phyloP scores from a whole-genome alignment of 2,888 invertebrate genomes.

The Zaprionus bogoriensis region DNA sequence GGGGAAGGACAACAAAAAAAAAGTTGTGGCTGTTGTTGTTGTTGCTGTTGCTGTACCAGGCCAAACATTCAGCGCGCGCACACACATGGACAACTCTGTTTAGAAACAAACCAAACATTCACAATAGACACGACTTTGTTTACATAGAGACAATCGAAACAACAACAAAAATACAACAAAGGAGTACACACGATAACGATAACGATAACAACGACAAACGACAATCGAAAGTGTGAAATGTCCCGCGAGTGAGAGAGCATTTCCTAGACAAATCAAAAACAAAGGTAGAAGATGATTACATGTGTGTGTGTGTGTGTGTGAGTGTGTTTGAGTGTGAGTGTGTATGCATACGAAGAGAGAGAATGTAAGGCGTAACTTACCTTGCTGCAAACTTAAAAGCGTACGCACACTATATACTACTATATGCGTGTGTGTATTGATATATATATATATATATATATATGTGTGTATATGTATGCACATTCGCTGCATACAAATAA shows the following conservation, averaged over 20 bases:
- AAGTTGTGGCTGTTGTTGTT: not conserved
- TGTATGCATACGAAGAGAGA: slow-evolving; percentile 43
- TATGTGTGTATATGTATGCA: slow-evolving; percentile 14
- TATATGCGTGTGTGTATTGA: not conserved
- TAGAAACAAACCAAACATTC: not conserved
- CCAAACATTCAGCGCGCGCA: slow-evolving; percentile 11
- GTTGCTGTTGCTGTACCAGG: slow-evolving; percentile 19
- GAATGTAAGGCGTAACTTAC: slow-evolving; percentile 49
- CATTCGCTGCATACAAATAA: slow-evolving; percentile 34
- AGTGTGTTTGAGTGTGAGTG: not conserved
- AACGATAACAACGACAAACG: slow-evolving; percentile 5
- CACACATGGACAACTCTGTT: slow-evolving; percentile 3
- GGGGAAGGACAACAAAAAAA: not conserved
- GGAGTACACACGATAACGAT: not conserved
- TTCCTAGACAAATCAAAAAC: slow-evolving; percentile 11
- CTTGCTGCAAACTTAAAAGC: slow-evolving; percentile 55
- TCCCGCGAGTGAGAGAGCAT: not conserved
- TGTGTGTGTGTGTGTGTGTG: not conserved
- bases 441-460: slow-evolving; percentile 12
- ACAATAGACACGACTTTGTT: not conserved
- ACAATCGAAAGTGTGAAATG: not conserved
- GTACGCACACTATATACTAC: slow-evolving; percentile 41
- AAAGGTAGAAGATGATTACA: slow-evolving; percentile 7
- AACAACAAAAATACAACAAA: not conserved
- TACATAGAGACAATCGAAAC: slow-evolving; percentile 1